Evolutionary conservation across 2,113 vertebrate species (phyloP), one percentile per base, ranked within the genome.

Genomic region (Malurus elegans): DNA sequence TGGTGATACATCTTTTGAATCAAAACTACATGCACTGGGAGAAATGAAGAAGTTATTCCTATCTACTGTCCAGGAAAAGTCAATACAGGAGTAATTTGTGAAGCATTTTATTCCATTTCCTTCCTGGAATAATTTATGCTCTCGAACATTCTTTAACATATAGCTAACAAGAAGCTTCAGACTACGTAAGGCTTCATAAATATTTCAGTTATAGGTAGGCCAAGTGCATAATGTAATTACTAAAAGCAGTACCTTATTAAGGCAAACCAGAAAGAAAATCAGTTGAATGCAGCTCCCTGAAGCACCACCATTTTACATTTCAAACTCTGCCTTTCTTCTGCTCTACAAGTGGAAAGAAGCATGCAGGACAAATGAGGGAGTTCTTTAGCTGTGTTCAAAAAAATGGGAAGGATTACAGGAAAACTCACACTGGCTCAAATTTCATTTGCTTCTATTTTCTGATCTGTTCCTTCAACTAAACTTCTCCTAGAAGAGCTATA

Each of bases 371-470:
- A 90, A 78, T 17, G 64, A 76, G 38, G 45, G 29, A 95, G 36
- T 44, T 88, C 79, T 88, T 88, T 48, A 88, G 60, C 56, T 78
- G 47, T 48, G 67, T 24, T 87, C 3, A 1, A 85, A 90, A 87
- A 64, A n/a, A 21, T 48, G 90, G 79, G 93, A 88, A 96, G 85
- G 87, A 74, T 71, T 95, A 84, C 48, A 83, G 67, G 67, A 92
- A 94, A 96, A 80, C n/a, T 93, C 60, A 32, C 72, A 78, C 64
- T 79, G 72, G 67, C 60, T 88, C 88, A 80, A 25, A 86, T 88
- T 96, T 93, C 85, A 36, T 93, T 86, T 67, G 79, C 85, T 96
- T 96, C 93, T 94, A 92, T 96, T 94, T 93, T 93, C 75, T 96
- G 82, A 94, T 83, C 69, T 64, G 44, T 56, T 86, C 34, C 69